phyloP scores from a whole-genome alignment of 2,797 vertebrate species.

The Acipenser transmontanus region DNA sequence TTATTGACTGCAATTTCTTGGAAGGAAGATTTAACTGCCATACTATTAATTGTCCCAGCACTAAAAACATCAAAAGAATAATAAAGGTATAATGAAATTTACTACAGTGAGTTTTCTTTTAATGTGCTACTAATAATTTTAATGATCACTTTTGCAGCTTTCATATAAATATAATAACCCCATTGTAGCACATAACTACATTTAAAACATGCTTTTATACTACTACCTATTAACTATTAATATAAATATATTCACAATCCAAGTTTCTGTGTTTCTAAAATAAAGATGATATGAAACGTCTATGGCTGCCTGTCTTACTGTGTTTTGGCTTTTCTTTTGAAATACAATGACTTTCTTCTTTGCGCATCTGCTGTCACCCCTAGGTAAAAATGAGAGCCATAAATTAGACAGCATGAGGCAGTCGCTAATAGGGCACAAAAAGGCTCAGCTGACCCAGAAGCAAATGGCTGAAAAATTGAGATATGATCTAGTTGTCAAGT shows the following conservation, averaged over 20 bases:
- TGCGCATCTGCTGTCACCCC: slow-evolving; percentile 51
- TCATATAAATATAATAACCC: too few relatives aligned
- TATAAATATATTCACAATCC: too few relatives aligned
- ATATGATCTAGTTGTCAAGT: slow-evolving; percentile 13
- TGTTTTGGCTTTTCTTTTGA: slow-evolving; percentile 7
- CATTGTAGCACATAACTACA: too few relatives aligned
- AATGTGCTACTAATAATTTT: too few relatives aligned
- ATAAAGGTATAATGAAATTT: too few relatives aligned
- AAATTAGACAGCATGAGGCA: slow-evolving; percentile 60
- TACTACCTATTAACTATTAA: too few relatives aligned
- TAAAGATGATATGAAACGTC: not conserved
- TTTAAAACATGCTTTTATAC: too few relatives aligned
- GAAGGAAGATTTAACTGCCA: slow-evolving; percentile 4
- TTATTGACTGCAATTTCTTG: slow-evolving; percentile 5
- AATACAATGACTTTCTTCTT: slow-evolving; percentile 9
- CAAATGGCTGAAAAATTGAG: slow-evolving; percentile 15
- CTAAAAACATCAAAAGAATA: slow-evolving; percentile 4
- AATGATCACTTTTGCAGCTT: too few relatives aligned
- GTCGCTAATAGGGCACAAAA: slow-evolving; percentile 53
- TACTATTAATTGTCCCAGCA: slow-evolving; percentile 8
- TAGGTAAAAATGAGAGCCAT: slow-evolving; percentile 54
- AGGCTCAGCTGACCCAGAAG: slow-evolving; percentile 16
- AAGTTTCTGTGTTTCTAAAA: too few relatives aligned
- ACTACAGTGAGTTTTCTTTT: too few relatives aligned
- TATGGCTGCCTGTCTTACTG: not conserved